phyloP scores from a whole-genome alignment of 2,113 vertebrate genomes.

The Noctilio leporinus region DNA sequence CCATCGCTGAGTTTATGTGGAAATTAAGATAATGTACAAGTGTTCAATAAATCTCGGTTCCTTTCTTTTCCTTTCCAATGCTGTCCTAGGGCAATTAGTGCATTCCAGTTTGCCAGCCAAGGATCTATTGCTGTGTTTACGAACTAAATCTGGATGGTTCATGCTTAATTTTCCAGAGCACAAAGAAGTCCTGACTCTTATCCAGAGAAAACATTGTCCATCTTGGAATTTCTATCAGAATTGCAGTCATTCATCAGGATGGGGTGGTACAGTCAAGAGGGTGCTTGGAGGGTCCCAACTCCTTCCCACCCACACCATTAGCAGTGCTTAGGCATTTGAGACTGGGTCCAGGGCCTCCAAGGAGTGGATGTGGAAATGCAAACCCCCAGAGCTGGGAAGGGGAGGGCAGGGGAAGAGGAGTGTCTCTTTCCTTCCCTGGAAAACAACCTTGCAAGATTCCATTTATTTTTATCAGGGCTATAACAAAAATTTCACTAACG shows the following conservation, averaged over 20 bases:
- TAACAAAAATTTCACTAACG: slow-evolving; percentile 4
- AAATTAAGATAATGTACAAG: background rate
- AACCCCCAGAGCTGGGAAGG: background rate
- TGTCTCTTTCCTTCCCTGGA: background rate
- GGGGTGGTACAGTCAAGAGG: background rate
- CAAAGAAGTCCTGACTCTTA: background rate
- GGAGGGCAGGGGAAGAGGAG: background rate
- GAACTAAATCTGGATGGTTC: background rate
- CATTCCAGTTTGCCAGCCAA: background rate
- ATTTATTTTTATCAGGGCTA: background rate
- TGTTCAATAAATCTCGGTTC: background rate
- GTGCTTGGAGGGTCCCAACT: background rate
- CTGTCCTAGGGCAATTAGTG: fast-evolving
- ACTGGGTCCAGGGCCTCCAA: background rate
- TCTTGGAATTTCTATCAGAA: background rate
- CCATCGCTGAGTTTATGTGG: background rate
- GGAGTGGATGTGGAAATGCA: background rate
- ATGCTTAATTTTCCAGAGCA: background rate
- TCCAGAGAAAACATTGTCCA: slow-evolving; percentile 7
- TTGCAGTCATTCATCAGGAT: background rate
- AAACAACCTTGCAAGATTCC: background rate
- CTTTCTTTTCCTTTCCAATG: background rate
- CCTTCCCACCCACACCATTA: background rate
- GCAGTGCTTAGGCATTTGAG: background rate
- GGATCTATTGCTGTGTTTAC: background rate